These are phyloP conservation scores for Scolopax rusticola DNA, from an alignment of 2,797 vertebrate genomes.

Conservation along the genomic window DNA sequence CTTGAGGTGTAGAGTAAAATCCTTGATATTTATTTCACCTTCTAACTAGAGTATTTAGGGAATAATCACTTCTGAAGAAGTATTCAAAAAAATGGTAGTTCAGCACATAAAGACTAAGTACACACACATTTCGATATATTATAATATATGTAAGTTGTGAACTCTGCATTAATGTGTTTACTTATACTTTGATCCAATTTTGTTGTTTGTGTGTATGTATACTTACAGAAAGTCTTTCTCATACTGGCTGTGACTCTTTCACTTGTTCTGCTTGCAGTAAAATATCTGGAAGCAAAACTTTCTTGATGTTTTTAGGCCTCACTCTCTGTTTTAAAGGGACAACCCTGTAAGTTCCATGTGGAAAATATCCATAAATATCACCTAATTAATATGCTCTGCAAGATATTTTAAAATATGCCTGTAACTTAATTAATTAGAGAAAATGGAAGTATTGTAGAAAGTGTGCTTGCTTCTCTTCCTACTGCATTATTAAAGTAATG, in stretches of 20 bases:
- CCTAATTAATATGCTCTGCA: not conserved
- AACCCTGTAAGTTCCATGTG: not conserved
- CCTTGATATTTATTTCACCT: slow-evolving; percentile 24
- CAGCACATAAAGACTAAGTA: not conserved
- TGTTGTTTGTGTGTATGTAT: not conserved
- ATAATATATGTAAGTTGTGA: not conserved
- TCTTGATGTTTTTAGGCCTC: not conserved
- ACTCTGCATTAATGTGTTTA: not conserved
- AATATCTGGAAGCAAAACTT: not conserved
- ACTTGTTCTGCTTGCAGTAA: not conserved
- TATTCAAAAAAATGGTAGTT: not conserved
- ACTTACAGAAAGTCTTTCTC: not conserved
- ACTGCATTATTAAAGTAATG: not conserved
- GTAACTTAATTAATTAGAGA: not conserved
- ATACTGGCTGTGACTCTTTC: not conserved
- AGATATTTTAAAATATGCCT: not conserved
- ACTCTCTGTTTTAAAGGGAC: not conserved
- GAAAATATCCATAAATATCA: not conserved
- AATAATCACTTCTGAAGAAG: slow-evolving; percentile 3
- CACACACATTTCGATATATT: not conserved
- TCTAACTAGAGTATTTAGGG: not conserved
- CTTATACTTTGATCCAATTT: not conserved
- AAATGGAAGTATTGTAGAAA: not conserved
- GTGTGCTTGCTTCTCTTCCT: not conserved
- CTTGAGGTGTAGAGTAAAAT: slow-evolving; percentile 19